phyloP scores from a whole-genome alignment of 2,888 invertebrate species.

The Octonoba sinensis region DNA sequence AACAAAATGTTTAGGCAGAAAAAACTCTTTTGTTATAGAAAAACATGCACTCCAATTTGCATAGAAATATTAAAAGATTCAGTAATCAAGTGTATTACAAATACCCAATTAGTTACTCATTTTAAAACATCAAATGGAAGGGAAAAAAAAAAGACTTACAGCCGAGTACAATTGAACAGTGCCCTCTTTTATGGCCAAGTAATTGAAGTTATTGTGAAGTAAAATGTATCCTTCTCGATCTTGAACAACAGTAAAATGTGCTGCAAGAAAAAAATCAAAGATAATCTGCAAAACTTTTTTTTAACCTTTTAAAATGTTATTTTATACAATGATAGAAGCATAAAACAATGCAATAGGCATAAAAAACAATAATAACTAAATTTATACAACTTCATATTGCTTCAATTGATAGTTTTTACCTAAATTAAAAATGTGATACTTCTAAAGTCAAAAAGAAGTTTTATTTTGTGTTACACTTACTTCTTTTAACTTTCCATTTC shows the following conservation, averaged over 20 bases:
- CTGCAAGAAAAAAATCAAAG: slow-evolving; percentile 14
- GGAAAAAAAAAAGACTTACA: slow-evolving; percentile 40
- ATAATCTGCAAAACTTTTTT: not conserved
- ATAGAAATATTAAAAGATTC: too few relatives aligned
- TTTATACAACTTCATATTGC: not conserved
- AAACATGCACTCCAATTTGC: too few relatives aligned
- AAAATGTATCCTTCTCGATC: slow-evolving; percentile 49
- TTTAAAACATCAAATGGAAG: too few relatives aligned
- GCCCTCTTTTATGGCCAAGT: slow-evolving; percentile 60
- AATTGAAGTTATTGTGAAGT: slow-evolving; percentile 63
- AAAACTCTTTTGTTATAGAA: too few relatives aligned
- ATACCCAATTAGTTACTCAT: too few relatives aligned
- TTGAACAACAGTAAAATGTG: slow-evolving; percentile 60
- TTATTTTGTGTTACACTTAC: too few relatives aligned
- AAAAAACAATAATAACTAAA: not conserved
- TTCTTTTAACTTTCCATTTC: too few relatives aligned
- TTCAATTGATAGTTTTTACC: not conserved
- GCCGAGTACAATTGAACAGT: slow-evolving; percentile 58
- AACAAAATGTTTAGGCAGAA: too few relatives aligned
- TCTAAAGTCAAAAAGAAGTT: too few relatives aligned
- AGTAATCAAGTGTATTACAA: too few relatives aligned
- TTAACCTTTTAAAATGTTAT: not conserved
- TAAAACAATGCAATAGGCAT: not conserved
- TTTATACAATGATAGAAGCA: not conserved
- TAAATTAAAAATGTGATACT: not conserved